These are phyloP conservation scores for Tursiops truncatus DNA, from an alignment of 2,113 vertebrate species.

Conservation along the genomic window DNA sequence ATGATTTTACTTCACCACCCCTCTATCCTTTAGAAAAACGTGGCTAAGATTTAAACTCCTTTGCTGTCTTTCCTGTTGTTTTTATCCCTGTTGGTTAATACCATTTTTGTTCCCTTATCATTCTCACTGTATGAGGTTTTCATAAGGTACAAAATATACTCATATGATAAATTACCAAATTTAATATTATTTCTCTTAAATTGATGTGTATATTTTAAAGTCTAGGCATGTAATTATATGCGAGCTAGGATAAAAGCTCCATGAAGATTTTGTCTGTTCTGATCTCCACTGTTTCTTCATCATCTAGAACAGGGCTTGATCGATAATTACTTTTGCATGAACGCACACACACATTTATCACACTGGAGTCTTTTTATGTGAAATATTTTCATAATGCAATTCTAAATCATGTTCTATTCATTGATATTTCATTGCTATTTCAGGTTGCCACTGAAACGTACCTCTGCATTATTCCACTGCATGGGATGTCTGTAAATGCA, in stretches of 20 bases:
- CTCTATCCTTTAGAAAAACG: not conserved
- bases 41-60: not conserved
- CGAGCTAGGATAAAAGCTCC: not conserved
- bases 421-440: not conserved
- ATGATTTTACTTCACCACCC: not conserved
- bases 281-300: not conserved
- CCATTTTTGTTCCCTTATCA: not conserved
- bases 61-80: not conserved
- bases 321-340: not conserved
- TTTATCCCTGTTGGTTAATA: not conserved
- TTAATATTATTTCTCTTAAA: not conserved
- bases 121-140: not conserved
- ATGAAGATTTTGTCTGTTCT: not conserved
- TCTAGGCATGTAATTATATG: not conserved
- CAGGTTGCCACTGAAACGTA: not conserved
- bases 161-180: not conserved
- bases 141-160: not conserved
- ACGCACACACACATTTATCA: not conserved
- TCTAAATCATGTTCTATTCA: not conserved
- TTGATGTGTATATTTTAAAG: not conserved
- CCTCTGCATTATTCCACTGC: not conserved
- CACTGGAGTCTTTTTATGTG: not conserved
- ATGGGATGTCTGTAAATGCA: not conserved
- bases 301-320: not conserved
- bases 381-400: not conserved